phyloP scores from a whole-genome alignment of 2,888 invertebrate species.

The Brachyptera risi region DNA sequence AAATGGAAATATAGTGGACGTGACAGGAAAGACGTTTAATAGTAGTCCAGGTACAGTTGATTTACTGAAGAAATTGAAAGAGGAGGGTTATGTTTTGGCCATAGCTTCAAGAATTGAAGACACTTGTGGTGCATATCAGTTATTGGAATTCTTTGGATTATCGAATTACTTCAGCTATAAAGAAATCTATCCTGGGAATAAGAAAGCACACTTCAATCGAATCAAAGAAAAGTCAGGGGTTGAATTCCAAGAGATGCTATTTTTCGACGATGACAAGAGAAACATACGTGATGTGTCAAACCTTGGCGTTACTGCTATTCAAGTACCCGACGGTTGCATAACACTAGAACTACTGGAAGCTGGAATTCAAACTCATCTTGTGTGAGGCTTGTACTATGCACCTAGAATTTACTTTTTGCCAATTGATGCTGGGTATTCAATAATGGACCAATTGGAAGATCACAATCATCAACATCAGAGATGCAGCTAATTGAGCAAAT shows the following conservation, averaged over 20 bases:
- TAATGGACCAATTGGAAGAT: too few species aligned
- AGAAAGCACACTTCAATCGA: slow-evolving; percentile 36
- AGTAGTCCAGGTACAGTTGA: slow-evolving; percentile 31
- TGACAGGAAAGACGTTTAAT: slow-evolving; percentile 28
- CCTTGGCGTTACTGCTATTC: slow-evolving; percentile 36
- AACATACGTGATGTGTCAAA: slow-evolving; percentile 33
- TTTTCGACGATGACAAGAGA: slow-evolving; percentile 34
- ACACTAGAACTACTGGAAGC: background rate
- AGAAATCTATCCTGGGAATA: slow-evolving; percentile 37
- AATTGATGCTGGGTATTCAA: too few species aligned
- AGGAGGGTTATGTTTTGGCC: slow-evolving; percentile 32
- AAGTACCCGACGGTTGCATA: slow-evolving; percentile 22
- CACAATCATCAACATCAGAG: too few species aligned
- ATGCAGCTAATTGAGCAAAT: too few species aligned
- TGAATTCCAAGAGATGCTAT: slow-evolving; percentile 31
- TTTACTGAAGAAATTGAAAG: slow-evolving; percentile 27
- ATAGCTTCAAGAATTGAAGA: slow-evolving; percentile 37
- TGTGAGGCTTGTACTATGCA: too few species aligned
- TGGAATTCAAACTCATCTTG: background rate
- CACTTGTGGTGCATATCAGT: slow-evolving; percentile 36
- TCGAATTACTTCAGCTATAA: slow-evolving; percentile 35
- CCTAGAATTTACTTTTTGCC: too few species aligned
- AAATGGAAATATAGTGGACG: slow-evolving; percentile 32
- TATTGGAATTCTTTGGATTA: slow-evolving; percentile 36
- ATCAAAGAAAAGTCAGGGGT: slow-evolving; percentile 30